phyloP scores from a whole-genome alignment of 2,113 vertebrate species.

The Aleadryas rufinucha region DNA sequence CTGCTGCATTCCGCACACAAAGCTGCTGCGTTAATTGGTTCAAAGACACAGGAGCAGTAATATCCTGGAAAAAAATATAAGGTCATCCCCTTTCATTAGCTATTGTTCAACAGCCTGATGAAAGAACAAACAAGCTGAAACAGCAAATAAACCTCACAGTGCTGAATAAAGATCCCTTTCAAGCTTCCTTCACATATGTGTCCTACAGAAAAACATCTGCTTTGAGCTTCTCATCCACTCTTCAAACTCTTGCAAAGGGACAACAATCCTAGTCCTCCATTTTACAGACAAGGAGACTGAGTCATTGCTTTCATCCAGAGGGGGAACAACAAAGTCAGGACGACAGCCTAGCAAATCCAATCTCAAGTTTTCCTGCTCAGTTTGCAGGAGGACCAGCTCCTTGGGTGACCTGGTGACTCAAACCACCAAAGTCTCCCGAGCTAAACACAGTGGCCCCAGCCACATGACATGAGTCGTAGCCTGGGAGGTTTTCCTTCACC shows the following conservation, averaged over 20 bases:
- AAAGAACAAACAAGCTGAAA: slow-evolving; percentile 14
- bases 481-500: background rate
- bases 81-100: background rate
- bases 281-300: background rate
- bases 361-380: background rate
- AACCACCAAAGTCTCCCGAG: background rate
- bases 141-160: background rate
- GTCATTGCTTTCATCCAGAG: background rate
- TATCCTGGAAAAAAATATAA: background rate
- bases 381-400: background rate
- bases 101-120: background rate
- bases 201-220: background rate
- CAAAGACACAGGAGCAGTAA: background rate
- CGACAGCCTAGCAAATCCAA: background rate
- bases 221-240: background rate
- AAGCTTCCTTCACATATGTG: background rate
- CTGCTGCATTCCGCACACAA: background rate
- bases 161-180: background rate
- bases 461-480: background rate
- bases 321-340: background rate
- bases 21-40: background rate
- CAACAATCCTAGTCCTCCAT: background rate
- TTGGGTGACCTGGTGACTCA: background rate
- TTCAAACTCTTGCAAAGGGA: background rate
- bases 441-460: background rate